Conservation (phyloP, 1,140 invertebrate species). For the Drosophila persimilis region DNA sequence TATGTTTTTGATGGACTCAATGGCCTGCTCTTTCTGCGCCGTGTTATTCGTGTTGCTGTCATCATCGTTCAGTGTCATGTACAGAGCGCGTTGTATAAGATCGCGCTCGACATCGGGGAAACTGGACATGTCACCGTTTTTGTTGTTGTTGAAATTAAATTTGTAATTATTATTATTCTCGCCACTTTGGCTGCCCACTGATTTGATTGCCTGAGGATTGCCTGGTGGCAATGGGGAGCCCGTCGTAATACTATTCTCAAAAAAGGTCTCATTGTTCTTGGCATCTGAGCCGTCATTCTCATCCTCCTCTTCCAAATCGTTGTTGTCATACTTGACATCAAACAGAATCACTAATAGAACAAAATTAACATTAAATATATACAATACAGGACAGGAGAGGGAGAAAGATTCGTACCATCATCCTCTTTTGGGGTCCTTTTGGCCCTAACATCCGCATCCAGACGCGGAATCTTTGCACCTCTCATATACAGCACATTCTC, state of each 20-base stretch:
- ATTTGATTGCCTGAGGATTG: not conserved
- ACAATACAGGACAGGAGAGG: not conserved
- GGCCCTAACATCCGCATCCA: constrained; percentile 40
- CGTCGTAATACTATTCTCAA: constrained; percentile 70
- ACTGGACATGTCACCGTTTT: constrained; percentile 52
- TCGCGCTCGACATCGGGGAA: constrained; percentile 57
- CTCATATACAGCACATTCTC: constrained; percentile 73
- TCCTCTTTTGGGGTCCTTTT: constrained; percentile 61
- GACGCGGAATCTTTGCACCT: constrained; percentile 59
- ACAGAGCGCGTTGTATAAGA: constrained; percentile 67
- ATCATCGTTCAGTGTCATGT: constrained; percentile 65
- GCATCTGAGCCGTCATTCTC: constrained; percentile 73
- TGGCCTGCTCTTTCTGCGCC: constrained; percentile 21
- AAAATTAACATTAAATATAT: not conserved
- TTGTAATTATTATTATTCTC: constrained; percentile 74
- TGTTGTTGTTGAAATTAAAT: constrained; percentile 72
- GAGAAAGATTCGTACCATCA: constrained; percentile 28
- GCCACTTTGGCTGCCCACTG: constrained; percentile 11
- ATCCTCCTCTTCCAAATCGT: constrained; percentile 67
- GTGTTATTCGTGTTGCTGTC: constrained; percentile 2
- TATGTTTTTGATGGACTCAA: constrained; percentile 38
- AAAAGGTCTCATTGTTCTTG: constrained; percentile 72
- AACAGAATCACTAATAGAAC: constrained; percentile 57
- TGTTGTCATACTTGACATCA: constrained; percentile 70
- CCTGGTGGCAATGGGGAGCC: constrained; percentile 17